Evolutionary conservation across 1,140 invertebrate genomes (phyloP).

Genomic region (Zaprionus ornatus): DNA sequence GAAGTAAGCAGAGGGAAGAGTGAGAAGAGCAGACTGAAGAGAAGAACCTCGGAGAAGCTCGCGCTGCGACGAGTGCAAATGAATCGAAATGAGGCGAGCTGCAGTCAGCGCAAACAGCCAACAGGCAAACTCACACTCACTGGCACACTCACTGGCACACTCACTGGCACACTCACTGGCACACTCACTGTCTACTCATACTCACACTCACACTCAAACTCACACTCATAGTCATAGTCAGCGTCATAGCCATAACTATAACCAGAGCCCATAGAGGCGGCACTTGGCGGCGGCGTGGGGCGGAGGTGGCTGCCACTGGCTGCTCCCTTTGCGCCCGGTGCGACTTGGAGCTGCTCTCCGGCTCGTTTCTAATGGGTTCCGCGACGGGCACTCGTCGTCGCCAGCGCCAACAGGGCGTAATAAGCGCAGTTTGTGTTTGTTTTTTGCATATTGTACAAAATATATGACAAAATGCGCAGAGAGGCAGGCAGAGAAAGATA

Average conservation of each 20-base stretch:
- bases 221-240: constrained; percentile 31
- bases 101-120: constrained; percentile 40
- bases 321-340: neutral
- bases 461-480: constrained; percentile 44
- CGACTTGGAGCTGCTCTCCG: constrained; percentile 18
- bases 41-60: constrained; percentile 1
- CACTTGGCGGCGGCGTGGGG: constrained; percentile 57
- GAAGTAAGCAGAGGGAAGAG: neutral
- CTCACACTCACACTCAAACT: constrained; percentile 1
- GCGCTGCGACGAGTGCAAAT: constrained; percentile 37
- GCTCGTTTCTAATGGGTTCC: constrained; percentile 64
- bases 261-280: constrained; percentile 27
- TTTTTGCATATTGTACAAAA: constrained; percentile 37
- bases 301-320: neutral
- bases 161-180: neutral
- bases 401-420: constrained; percentile 45
- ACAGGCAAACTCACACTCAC: neutral
- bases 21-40: neutral
- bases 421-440: constrained; percentile 71
- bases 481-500: constrained; percentile 37
- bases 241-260: constrained; percentile 25
- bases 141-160: neutral
- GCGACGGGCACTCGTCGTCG: constrained; percentile 10
- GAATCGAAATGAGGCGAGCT: constrained; percentile 73
- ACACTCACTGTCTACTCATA: neutral